phyloP scores from a whole-genome alignment of 2,888 invertebrate genomes.

The Sphaerophoria taeniata region DNA sequence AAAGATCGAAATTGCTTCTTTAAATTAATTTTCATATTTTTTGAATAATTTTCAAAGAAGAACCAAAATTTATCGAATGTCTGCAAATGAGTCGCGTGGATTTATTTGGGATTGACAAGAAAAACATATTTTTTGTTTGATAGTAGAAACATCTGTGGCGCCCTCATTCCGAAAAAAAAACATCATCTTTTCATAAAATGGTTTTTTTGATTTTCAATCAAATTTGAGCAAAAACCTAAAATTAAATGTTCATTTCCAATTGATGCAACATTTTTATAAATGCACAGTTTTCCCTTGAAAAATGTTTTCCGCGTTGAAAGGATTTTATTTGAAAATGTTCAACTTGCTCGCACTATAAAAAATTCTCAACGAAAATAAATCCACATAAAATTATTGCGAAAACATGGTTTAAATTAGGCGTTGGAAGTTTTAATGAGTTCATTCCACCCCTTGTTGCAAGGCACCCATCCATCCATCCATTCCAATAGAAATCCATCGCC shows the following conservation, averaged over 20 bases:
- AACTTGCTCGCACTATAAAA: too few species aligned
- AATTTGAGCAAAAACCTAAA: too few species aligned
- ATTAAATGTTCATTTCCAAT: too few species aligned
- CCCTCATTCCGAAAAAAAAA: too few species aligned
- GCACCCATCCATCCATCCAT: conserved; percentile 44
- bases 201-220: too few species aligned
- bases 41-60: not conserved
- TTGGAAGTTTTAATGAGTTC: conserved; percentile 63
- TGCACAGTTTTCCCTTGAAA: too few species aligned
- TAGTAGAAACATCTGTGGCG: too few species aligned
- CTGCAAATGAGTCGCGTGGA: not conserved
- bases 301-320: not conserved
- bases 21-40: not conserved
- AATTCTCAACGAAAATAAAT: conserved; percentile 8
- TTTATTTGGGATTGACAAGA: too few species aligned
- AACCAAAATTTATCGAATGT: not conserved
- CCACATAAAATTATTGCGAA: conserved; percentile 29
- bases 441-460: conserved; percentile 67
- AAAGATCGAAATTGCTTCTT: conserved; percentile 26
- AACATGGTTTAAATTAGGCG: conserved; percentile 62
- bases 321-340: not conserved
- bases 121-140: too few species aligned
- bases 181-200: too few species aligned
- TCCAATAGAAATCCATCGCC: conserved; percentile 37
- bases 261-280: too few species aligned